Evolutionary conservation across 2,113 vertebrate species (phyloP).

Genomic region (Rhinogobius similis): DNA sequence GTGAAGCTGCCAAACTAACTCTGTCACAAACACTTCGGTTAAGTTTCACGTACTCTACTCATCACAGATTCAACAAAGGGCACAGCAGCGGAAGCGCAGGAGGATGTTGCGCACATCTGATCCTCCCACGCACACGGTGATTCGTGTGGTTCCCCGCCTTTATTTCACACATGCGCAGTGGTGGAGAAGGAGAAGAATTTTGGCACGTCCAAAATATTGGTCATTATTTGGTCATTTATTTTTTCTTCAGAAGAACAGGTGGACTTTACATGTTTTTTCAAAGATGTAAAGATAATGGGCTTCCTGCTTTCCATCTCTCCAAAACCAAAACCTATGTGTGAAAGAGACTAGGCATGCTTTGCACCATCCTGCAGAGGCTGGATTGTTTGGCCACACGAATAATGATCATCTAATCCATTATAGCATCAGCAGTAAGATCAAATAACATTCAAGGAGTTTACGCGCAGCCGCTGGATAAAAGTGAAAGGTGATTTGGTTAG

Average conservation of each 20-base stretch:
- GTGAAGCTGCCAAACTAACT: neutral
- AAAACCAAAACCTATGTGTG: neutral
- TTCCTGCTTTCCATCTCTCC: neutral
- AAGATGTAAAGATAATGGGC: neutral
- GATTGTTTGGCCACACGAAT: slow-evolving; percentile 8
- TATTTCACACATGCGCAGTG: accelerated
- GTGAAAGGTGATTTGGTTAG: neutral
- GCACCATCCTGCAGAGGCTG: neutral
- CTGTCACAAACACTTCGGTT: neutral
- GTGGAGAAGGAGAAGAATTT: neutral
- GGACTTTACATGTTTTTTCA: neutral
- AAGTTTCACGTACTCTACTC: no score
- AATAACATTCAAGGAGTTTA: slow-evolving; percentile 13
- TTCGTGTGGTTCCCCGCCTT: accelerated
- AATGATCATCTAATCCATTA: neutral
- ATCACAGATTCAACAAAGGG: no score
- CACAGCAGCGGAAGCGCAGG: no score
- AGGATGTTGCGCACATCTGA: slow-evolving; percentile 11
- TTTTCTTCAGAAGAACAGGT: slow-evolving; percentile 8
- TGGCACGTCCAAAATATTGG: neutral
- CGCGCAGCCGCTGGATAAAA: slow-evolving; percentile 17
- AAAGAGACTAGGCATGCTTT: neutral
- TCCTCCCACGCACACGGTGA: slow-evolving; percentile 18
- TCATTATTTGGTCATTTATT: neutral
- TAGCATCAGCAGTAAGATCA: neutral